These are phyloP conservation scores for Molossus alvarezi DNA, from an alignment of 2,797 vertebrate genomes.

Conservation along the genomic window DNA sequence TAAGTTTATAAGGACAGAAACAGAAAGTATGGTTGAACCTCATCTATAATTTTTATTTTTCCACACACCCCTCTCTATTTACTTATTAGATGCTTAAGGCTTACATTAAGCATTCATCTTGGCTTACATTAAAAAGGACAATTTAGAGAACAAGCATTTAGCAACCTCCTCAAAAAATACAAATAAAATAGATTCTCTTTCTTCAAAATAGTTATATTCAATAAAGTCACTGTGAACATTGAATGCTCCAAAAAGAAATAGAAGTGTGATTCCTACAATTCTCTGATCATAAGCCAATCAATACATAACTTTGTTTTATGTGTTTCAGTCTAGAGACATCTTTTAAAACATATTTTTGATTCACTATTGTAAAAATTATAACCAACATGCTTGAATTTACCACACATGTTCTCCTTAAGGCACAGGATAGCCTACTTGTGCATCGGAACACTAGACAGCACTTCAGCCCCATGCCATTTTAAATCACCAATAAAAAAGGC, in stretches of 20 bases:
- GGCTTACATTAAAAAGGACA: neutral
- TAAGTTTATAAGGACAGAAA: slow-evolving; percentile 15
- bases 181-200: neutral
- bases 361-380: neutral
- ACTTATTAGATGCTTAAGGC: neutral
- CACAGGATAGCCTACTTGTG: neutral
- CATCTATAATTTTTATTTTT: slow-evolving; percentile 13
- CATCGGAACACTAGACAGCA: neutral
- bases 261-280: neutral
- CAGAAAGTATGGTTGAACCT: neutral
- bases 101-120: neutral
- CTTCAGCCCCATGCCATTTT: neutral
- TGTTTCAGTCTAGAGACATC: neutral
- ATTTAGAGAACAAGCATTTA: neutral
- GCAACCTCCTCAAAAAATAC: neutral
- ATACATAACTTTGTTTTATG: neutral
- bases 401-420: neutral
- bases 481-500: neutral
- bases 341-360: neutral
- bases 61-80: neutral
- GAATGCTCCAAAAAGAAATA: neutral
- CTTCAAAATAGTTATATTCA: neutral
- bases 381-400: neutral
- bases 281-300: neutral
- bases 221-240: neutral